These are phyloP conservation scores for Mustela lutreola DNA, from an alignment of 2,113 vertebrate species.

Conservation along the genomic window DNA sequence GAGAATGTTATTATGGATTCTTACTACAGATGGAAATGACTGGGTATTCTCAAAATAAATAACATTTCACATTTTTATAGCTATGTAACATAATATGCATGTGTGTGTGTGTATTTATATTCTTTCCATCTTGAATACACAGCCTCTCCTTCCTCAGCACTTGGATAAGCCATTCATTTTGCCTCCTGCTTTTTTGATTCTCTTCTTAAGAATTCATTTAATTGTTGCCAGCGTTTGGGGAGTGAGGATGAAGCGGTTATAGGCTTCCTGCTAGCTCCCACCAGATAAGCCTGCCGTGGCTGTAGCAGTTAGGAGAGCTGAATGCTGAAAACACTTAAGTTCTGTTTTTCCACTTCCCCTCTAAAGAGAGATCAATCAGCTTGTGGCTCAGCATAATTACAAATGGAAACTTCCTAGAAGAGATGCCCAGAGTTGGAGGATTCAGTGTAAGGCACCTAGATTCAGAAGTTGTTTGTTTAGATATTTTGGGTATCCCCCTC, in stretches of 20 bases:
- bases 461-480: background rate
- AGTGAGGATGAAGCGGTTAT: conserved; percentile 80
- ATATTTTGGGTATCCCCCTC: background rate
- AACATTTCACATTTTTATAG: conserved; percentile 86
- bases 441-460: background rate
- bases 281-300: conserved; percentile 72
- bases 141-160: conserved; percentile 82
- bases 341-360: conserved; percentile 71
- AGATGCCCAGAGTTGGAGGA: conserved; percentile 12
- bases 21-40: conserved; percentile 86
- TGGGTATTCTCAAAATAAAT: conserved; percentile 86
- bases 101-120: conserved; percentile 84
- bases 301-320: conserved; percentile 67
- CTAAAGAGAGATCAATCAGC: conserved; percentile 67
- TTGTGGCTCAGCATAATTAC: conserved; percentile 71
- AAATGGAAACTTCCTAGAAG: conserved; percentile 62
- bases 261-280: conserved; percentile 78
- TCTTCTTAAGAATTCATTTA: conserved; percentile 86
- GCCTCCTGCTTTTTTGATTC: conserved; percentile 84
- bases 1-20: conserved; percentile 85
- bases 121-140: conserved; percentile 84
- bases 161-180: conserved; percentile 84
- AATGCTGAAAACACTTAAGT: conserved; percentile 78
- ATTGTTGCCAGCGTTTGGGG: conserved; percentile 85
- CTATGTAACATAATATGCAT: conserved; percentile 86